Base-by-base conservation (phyloP, 1,140 invertebrate genomes). In the Cydia pomonella region DNA sequence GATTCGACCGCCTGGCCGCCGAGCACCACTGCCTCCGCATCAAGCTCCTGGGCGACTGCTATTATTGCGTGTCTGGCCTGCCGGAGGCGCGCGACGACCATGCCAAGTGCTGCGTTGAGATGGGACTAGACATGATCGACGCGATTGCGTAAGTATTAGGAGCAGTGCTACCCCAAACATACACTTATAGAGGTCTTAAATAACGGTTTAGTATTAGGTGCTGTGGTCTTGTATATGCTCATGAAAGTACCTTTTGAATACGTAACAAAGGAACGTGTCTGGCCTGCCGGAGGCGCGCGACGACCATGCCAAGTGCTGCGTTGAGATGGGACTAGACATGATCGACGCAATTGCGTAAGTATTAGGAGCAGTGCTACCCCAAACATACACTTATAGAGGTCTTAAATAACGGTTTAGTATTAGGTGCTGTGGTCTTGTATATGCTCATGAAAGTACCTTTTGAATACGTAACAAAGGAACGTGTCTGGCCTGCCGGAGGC, bases 71-170 rank as follows among this genome's bases (percentile, higher is more conserved):
- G 13, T 97, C 96, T 10, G 97, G 98, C 4, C 93, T 98, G 66
- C 97, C 97, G 0, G 97, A 98, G 88, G 95, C 97, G 0, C 93
- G 97, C 64, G 95, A 96, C 38, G 97, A 99, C 94, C 98, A 99
- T 85, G 98, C 97, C 76, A 96, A 97, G 79, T 98, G 97, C 93
- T 98, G 97, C 85, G 97, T 99, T 1, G 97, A 98, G 93, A 98
- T 99, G 98, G 98, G 98, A 23, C 93, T 99, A 50, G 98, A 98
- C 90, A 99, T 99, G 98, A 98, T 99, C 84, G 97, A 98, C 93
- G 97, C 97, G 21, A 99, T 99, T 86, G 97, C 97, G 97, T 97
- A 94, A 97, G 96, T 97, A 82, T 77, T 77, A 7, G 6, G 5
- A 33, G 5, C 66, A 69, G 75, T 10, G 27, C 73, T 72, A 44